Base-by-base conservation (phyloP, 2,113 vertebrate genomes). In the Eudyptes chrysolophus region DNA sequence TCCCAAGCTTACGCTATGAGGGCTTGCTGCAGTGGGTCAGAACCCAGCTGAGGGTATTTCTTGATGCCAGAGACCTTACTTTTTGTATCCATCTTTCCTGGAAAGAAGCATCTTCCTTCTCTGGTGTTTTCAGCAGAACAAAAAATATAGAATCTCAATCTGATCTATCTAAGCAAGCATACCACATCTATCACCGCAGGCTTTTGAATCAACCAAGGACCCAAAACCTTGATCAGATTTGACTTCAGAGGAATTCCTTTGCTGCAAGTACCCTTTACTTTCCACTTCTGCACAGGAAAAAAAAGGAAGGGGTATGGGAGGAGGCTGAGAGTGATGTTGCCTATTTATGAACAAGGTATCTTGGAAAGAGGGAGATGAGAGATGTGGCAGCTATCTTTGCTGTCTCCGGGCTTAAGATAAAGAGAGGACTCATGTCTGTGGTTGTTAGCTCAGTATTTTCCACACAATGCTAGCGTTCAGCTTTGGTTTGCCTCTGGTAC, bases 191-290 rank as follows among this genome's bases (percentile, higher is more conserved):
- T 96, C 70, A 93, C 95, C 61, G 3, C 92, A 94, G 71, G 44
- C 70, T 96, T 95, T 94, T 97, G 93, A 97, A 97, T 88, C 58
- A 97, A 92, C 79, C 86, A 84, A 96, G 77, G 82, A 80, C 51
- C 42, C 77, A 93, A 94, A 86, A 60, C 84, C 81, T 95, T 84
- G 77, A 97, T 96, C 91, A 96, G 81, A 97, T 95, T 52, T 96
- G 77, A 90, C 77, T 94, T 96, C 82, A 92, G 71, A 96, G 49
- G 78, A 92, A 90, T 86, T 93, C 40, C 61, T 90, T 93, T 94
- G 34, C 61, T 89, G 69, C 57, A 87, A 52, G 36, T 60, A 68
- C 81, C 62, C 65, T 87, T 92, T 48, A 25, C 68, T 89, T 92
- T 70, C 38, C 27, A 18, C 68, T 92, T 94, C 51, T 86, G 68